A percentile compares a stretch with the other conserved stretches of the same genome.
phyloP scores from a whole-genome alignment of 1,140 invertebrate species.

The Temnothorax nylanderi region DNA sequence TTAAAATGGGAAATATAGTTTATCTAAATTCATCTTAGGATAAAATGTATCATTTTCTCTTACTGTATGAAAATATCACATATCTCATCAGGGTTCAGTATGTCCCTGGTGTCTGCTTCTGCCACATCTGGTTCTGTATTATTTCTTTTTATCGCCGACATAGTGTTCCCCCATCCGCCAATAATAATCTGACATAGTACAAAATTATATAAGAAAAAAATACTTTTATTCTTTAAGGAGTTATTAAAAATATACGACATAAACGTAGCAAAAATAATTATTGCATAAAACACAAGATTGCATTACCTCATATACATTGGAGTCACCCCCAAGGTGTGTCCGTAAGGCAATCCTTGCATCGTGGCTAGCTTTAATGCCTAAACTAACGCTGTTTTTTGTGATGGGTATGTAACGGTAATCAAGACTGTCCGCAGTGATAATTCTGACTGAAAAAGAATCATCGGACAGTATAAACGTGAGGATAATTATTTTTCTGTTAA shows the following conservation, averaged over 20 bases:
- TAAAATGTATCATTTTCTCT: slow-evolving; percentile 52
- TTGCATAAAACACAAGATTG: not conserved
- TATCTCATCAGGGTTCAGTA: slow-evolving; percentile 71
- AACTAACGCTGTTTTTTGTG: slow-evolving; percentile 72
- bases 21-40: slow-evolving; percentile 1
- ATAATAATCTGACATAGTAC: slow-evolving; percentile 71
- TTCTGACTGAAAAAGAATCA: slow-evolving; percentile 69
- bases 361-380: slow-evolving; percentile 73
- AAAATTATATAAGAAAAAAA: not conserved
- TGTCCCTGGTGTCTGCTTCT: slow-evolving; percentile 75
- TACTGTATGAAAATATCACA: slow-evolving; percentile 78
- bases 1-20: not conserved
- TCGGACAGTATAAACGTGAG: not conserved
- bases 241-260: not conserved
- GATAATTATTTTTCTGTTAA: not conserved
- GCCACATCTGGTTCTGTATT: slow-evolving; percentile 69
- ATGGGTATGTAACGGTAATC: slow-evolving; percentile 78
- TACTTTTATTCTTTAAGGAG: not conserved
- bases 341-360: slow-evolving; percentile 79
- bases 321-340: slow-evolving; percentile 77
- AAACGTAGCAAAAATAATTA: not conserved
- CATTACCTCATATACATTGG: slow-evolving; percentile 78
- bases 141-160: slow-evolving; percentile 76
- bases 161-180: slow-evolving; percentile 77
- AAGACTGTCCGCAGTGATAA: slow-evolving; percentile 73